Base-by-base conservation (phyloP, 2,888 invertebrate species). In the Acrocyrtus sp. region DNA sequence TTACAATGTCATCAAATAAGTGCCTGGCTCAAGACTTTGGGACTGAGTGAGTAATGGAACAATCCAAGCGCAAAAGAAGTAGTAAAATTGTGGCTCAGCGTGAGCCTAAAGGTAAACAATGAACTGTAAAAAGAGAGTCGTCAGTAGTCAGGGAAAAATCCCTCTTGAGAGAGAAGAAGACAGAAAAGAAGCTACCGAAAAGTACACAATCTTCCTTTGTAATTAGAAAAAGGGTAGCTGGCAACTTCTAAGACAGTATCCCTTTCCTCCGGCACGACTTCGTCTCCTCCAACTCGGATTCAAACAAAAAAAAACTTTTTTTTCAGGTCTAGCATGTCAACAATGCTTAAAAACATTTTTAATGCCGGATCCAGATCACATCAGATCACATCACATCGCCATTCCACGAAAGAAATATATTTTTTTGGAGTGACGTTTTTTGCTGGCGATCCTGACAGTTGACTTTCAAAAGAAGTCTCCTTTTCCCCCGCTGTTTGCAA, bases 81-180 rank as follows among this genome's bases (percentile, higher is more conserved):
- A n/a, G n/a, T n/a, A n/a, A n/a, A 62, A 50, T 48, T 61, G 29
- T 62, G 54, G 29, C 70, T 58, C 72, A 72, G 72, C 72, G 22
- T 72, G 72, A 72, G 72, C 65, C 57, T 58, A 65, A 72, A 72
- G 22, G 72, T 65, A 72, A 72, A 72, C 72, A 72, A 65, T 63
- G 29, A 61, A 56, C 48, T 29, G 41, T 43, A 56, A 45, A n/a
- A 50, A 70, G 63, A 63, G 53, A 50, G 57, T 63, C 26, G 57
- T 63, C 63, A 57, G n/a, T n/a, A n/a, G n/a, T n/a, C n/a, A n/a
- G n/a, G n/a, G n/a, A n/a, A n/a, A n/a, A n/a, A n/a, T 63, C 50
- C 58, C 57, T 58, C n/a, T 39, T 63, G 50, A 56, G 48, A 24
- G n/a, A 62, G 43, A 50, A 45, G 4, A 27, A 27, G 6, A 63